These are phyloP conservation scores for Leptinotarsa defecta DNA, from an alignment of 1,140 invertebrate genomes.

Conservation along the genomic window DNA sequence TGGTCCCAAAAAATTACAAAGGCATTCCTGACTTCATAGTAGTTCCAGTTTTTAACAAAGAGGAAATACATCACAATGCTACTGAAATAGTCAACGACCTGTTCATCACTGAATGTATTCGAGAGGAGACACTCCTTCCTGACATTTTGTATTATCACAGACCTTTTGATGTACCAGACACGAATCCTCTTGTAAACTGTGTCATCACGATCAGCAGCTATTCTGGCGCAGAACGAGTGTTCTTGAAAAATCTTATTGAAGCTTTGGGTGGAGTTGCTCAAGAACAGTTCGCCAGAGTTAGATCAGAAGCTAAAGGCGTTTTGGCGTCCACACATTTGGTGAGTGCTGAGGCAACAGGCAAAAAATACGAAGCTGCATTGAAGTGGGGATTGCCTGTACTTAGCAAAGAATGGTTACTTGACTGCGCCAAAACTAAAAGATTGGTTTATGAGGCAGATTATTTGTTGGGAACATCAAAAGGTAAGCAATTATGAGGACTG, in stretches of 20 bases:
- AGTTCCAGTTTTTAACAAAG: slow-evolving; percentile 55
- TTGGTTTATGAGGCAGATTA: slow-evolving; percentile 63
- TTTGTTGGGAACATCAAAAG: slow-evolving; percentile 65
- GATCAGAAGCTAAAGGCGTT: slow-evolving; percentile 59
- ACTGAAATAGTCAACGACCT: slow-evolving; percentile 63
- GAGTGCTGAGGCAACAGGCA: slow-evolving; percentile 71
- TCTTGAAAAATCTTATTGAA: slow-evolving; percentile 70
- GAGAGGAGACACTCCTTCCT: slow-evolving; percentile 63
- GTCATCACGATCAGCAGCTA: slow-evolving; percentile 81
- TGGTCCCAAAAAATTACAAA: slow-evolving; percentile 56
- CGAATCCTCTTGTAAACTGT: slow-evolving; percentile 68
- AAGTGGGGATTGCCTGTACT: slow-evolving; percentile 84
- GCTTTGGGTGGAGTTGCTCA: slow-evolving; percentile 74
- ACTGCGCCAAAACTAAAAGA: slow-evolving; percentile 61
- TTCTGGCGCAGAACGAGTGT: slow-evolving; percentile 69
- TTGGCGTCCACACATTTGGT: slow-evolving; percentile 76
- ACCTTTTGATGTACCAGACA: slow-evolving; percentile 60
- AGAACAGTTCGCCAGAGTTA: slow-evolving; percentile 66
- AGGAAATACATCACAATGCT: slow-evolving; percentile 36
- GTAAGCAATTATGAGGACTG: slow-evolving; percentile 32
- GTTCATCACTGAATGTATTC: slow-evolving; percentile 67
- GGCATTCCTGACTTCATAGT: slow-evolving; percentile 65
- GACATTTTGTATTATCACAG: slow-evolving; percentile 67
- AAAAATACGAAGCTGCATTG: slow-evolving; percentile 81
- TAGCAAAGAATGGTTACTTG: slow-evolving; percentile 74